phyloP scores from a whole-genome alignment of 2,797 vertebrate genomes.

The Loris lydekkerianus region DNA sequence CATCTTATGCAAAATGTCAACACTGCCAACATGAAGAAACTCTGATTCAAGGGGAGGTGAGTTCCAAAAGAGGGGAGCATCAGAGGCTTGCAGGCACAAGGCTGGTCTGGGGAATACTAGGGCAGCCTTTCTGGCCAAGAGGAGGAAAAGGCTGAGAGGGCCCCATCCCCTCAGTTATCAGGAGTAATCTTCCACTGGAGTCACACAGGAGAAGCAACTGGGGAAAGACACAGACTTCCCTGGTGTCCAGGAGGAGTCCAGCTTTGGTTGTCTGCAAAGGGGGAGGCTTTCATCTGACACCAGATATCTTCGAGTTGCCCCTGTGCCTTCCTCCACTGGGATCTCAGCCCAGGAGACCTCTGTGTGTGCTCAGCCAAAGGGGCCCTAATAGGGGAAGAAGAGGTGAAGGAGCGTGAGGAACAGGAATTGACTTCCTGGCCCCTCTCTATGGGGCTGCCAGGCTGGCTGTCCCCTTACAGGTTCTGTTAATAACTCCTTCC shows the following conservation, averaged over 20 bases:
- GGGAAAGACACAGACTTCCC: not conserved
- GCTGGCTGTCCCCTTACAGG: not conserved
- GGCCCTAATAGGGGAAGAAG: not conserved
- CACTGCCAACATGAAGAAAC: fast-evolving
- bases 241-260: not conserved
- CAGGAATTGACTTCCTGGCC: not conserved
- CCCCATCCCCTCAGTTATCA: not conserved
- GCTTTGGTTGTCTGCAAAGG: fast-evolving
- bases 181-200: not conserved
- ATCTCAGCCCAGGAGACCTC: not conserved
- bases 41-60: not conserved
- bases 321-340: not conserved
- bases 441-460: not conserved
- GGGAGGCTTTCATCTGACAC: not conserved
- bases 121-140: not conserved
- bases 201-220: not conserved
- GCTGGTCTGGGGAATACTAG: too few relatives aligned
- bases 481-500: not conserved
- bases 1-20: not conserved
- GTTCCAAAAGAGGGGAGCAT: too few relatives aligned
- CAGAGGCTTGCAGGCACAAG: not conserved
- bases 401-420: not conserved
- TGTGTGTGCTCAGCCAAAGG: not conserved
- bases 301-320: not conserved
- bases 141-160: not conserved